A percentile compares a stretch with the other conserved stretches of the same genome.
These are phyloP conservation scores for Gallinago nigripennis DNA, from an alignment of 2,797 vertebrate species.

Conservation along the genomic window DNA sequence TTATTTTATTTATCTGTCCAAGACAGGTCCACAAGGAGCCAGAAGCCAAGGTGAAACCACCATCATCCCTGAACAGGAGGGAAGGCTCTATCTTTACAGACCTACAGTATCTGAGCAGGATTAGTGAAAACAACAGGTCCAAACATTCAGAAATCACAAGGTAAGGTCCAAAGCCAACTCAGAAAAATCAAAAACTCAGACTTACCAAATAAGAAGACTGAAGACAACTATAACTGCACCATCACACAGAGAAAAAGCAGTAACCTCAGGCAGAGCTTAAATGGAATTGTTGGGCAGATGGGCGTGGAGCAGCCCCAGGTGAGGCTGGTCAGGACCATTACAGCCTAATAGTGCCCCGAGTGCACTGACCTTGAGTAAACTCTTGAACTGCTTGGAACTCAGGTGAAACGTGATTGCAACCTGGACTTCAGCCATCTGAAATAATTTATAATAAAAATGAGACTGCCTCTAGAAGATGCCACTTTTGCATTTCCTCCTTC, in stretches of 20 bases:
- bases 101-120: not conserved
- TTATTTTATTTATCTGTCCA: not conserved
- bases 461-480: not conserved
- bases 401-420: not conserved
- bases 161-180: accelerated
- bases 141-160: not conserved
- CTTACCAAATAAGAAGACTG: accelerated
- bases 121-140: not conserved
- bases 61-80: accelerated
- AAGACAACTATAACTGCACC: accelerated
- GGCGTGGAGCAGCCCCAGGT: accelerated
- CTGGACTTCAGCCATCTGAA: not conserved
- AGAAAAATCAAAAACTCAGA: not conserved
- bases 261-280: accelerated
- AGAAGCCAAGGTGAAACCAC: not conserved
- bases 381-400: not conserved
- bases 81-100: not conserved
- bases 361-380: accelerated
- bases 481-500: not conserved
- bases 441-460: not conserved
- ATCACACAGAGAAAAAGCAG: accelerated
- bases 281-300: accelerated
- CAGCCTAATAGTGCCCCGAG: accelerated
- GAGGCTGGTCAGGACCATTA: not conserved
- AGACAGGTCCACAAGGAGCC: not conserved